Percentiles rank a stretch among this genome's conserved stretches.
These are phyloP conservation scores for Antedon mediterranea DNA, from an alignment of 53 echinoderm and acorn worm species.

Conservation along the genomic window DNA sequence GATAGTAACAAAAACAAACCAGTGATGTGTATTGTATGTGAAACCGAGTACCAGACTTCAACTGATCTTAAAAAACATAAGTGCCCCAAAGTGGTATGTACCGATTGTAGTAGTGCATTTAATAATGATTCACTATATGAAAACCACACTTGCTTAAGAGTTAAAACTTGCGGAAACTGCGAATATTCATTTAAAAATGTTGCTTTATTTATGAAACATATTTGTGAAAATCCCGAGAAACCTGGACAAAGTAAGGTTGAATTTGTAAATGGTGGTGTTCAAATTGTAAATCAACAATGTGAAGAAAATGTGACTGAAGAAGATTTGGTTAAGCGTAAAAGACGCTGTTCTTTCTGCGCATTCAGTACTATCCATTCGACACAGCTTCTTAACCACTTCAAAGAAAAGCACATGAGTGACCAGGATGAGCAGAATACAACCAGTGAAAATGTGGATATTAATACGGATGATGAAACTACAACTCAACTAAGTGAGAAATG, in stretches of 20 bases:
- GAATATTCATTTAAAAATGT: background rate
- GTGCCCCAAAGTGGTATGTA: background rate
- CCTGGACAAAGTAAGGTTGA: background rate
- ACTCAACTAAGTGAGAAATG: constrained; percentile 11
- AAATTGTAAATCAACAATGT: background rate
- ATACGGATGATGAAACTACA: constrained; percentile 1
- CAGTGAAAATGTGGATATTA: background rate
- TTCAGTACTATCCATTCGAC: background rate
- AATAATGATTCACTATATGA: background rate
- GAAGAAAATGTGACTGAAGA: background rate
- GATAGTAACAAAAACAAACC: background rate
- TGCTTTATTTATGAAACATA: background rate
- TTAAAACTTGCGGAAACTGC: background rate
- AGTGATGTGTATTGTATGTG: background rate
- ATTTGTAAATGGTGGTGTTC: background rate
- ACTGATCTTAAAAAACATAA: background rate
- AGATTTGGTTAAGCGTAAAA: background rate
- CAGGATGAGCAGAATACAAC: background rate
- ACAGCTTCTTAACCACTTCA: background rate
- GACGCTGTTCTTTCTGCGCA: background rate
- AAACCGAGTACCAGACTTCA: background rate
- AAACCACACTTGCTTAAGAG: background rate
- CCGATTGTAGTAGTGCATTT: background rate
- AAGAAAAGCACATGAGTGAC: background rate
- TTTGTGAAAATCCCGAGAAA: background rate